Conservation (phyloP, 1,140 invertebrate species). For the Lordiphosa clarofinis region DNA sequence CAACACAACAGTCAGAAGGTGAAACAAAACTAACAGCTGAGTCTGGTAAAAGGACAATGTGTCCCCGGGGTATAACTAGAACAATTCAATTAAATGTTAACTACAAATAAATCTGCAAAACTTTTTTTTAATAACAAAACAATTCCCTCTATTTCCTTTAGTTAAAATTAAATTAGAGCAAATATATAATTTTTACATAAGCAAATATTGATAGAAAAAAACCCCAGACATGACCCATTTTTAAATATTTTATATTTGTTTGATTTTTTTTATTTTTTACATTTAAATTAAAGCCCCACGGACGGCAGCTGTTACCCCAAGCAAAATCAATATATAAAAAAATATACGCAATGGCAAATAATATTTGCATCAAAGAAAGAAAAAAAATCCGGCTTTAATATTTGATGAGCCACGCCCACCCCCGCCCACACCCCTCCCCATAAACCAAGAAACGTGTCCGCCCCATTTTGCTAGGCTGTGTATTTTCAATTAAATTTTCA, state of each 20-base stretch:
- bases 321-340: slow-evolving; percentile 24
- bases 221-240: slow-evolving; percentile 24
- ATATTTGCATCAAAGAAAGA: slow-evolving; percentile 7
- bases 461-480: slow-evolving; percentile 25
- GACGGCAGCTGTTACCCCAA: slow-evolving; percentile 43
- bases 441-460: slow-evolving; percentile 22
- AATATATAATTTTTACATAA: too few relatives aligned
- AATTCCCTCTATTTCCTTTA: too few relatives aligned
- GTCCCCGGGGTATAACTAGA: slow-evolving; percentile 8
- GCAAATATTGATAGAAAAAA: slow-evolving; percentile 11
- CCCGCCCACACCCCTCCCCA: too few relatives aligned
- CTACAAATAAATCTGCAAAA: too few relatives aligned
- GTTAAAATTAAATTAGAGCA: not conserved
- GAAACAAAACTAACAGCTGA: too few relatives aligned
- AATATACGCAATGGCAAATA: slow-evolving; percentile 4
- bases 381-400: slow-evolving; percentile 51
- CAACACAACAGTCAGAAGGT: slow-evolving; percentile 16
- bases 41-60: not conserved
- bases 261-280: slow-evolving; percentile 19
- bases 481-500: slow-evolving; percentile 75
- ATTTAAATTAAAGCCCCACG: slow-evolving; percentile 13
- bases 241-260: slow-evolving; percentile 32
- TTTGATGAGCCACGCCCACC: slow-evolving; percentile 46
- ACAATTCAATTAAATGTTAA: slow-evolving; percentile 40
- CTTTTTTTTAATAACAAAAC: not conserved